phyloP scores from a whole-genome alignment of 2,888 invertebrate genomes.

The Leuctra nigra region DNA sequence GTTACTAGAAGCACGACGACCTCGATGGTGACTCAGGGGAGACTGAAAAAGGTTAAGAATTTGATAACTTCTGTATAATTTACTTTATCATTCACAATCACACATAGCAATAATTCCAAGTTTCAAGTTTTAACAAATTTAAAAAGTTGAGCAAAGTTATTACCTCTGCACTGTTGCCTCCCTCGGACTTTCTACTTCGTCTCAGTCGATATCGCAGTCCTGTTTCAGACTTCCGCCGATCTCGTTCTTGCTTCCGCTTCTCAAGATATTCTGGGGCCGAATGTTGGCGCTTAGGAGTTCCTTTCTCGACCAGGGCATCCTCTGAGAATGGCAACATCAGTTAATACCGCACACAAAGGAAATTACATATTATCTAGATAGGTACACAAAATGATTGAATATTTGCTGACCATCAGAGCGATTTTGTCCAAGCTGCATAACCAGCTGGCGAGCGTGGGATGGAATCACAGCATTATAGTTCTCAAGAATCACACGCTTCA shows the following conservation, averaged over 20 bases:
- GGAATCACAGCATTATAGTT: constrained; percentile 92
- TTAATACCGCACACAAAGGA: no score
- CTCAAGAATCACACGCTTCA: constrained; percentile 85
- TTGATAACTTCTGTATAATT: background rate
- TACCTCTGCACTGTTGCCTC: constrained; percentile 35
- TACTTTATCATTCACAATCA: no score
- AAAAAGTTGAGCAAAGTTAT: background rate
- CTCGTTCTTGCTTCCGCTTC: constrained; percentile 67
- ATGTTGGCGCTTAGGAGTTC: constrained; percentile 63
- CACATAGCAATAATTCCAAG: no score
- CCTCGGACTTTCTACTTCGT: constrained; percentile 46
- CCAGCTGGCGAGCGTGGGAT: constrained; percentile 86
- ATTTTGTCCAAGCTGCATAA: constrained; percentile 80
- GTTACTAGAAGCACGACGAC: constrained; percentile 42
- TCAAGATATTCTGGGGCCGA: constrained; percentile 89
- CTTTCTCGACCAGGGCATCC: constrained; percentile 56
- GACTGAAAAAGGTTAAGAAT: background rate
- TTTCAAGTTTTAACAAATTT: no score
- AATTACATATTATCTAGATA: no score
- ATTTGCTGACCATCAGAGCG: constrained; percentile 53
- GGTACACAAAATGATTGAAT: no score
- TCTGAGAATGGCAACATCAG: no score
- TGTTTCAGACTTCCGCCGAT: constrained; percentile 58
- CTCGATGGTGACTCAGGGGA: constrained; percentile 36
- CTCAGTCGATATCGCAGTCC: constrained; percentile 50